Evolutionary conservation across 2,113 vertebrate species (phyloP), one percentile per base, ranked within the genome.

Genomic region (Brachirus orientalis): DNA sequence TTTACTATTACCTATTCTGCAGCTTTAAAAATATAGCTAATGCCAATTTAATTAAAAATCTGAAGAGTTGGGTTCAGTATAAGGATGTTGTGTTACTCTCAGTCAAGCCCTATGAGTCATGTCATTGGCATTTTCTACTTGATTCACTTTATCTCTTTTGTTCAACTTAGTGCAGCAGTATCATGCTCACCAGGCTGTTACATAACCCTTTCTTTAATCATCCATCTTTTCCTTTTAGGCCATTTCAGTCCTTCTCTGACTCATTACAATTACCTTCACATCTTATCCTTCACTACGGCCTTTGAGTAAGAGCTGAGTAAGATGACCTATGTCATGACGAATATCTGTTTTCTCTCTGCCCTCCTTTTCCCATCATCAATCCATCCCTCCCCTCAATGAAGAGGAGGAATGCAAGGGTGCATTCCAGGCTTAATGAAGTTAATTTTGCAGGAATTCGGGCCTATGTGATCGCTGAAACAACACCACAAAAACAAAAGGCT

Each of bases 401-500:
- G 0, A 72, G 18, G 51, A 92, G 88, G 94, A 95, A 95, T 93
- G 91, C 85, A 77, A 79, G 22, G 7, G 68, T 82, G 82, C 94
- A 95, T 96, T 95, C 95, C 93, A 88, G 82, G 84, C 93, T 94
- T 95, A 96, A 95, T 95, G 90, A 95, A 95, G 89, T 92, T 93
- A 95, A 94, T 94, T 94, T 92, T 89, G 82, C 89, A 87, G 92
- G 92, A 94, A 95, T 95, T 88, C 83, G 76, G 90, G 86, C 83
- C 84, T 81, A 79, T 83, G 88, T 81, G 62, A 79, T 92, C 91
- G 88, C 84, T 79, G 77, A 77, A 88, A 87, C 85, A 84, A 90
- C 85, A 90, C 87, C 84, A 80, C 84, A 91, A 91, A 94, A 88
- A 92, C 91, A 94, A 94, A 92, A 92, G 88, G 80, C 40, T 50